Evolutionary conservation across 2,113 vertebrate genomes (phyloP), one percentile per base, ranked within the genome.

Genomic region (Pterocles burchelli): DNA sequence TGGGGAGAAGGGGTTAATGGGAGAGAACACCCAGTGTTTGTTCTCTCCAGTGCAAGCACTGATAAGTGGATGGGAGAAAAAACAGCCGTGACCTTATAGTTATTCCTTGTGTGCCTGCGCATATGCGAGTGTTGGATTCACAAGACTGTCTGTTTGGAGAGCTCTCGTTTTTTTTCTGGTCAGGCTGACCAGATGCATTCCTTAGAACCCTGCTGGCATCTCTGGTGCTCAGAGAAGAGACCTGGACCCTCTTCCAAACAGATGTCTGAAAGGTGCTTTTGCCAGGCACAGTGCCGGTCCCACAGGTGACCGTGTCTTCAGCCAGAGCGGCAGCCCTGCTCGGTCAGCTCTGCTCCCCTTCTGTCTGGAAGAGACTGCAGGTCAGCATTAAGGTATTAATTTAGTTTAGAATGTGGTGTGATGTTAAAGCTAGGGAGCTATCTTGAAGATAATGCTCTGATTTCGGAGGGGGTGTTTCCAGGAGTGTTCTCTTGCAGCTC

Each of bases 21-120:
- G 58, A 90, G 57, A 76, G 61, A 95, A 71, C 89, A 63, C 72
- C 45, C 84, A 51, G 12, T 97, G 86, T 97, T 97, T 92, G 95
- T 76, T 91, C 75, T 80, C 33, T 88, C 46, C 54, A 94, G 57
- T 58, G 61, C 89, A 79, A 92, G 76, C 88, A 63, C 82, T 89
- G 94, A 92, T 97, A 93, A 94, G 67, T 88, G 84, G 48, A 93
- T 95, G 85, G 86, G 95, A 85, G 77, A 81, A 93, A 97, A 75
- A 92, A 41, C 81, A 96, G 46, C 54, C 11, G 25, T 94, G 93
- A 91, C 90, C 90, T 95, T 95, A 94, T 55, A 84, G 83, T 93
- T 95, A 95, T 70, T 94, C 68, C 89, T 45, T 14, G 18, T 86
- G 76, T 93, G 83, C 76, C 33, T 74, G 68, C 2, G 10, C 79